Evolutionary conservation across 2,797 vertebrate genomes (phyloP), one percentile per base, ranked within the genome.

Genomic region (Melopsittacus undulatus): DNA sequence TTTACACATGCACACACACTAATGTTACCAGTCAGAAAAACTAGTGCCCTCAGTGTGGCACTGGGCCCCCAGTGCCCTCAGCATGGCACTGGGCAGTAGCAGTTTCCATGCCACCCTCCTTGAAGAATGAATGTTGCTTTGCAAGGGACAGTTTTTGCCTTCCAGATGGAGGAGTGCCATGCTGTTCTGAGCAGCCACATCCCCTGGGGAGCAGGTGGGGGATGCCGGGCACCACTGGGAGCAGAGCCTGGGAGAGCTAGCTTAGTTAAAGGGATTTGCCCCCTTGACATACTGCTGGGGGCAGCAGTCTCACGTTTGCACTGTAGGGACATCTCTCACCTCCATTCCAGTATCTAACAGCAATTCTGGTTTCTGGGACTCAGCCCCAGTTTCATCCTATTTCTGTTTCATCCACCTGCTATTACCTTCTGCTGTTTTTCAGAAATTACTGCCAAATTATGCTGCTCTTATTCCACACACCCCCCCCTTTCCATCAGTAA

Each of bases 361-460:
- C 29, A 30, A 16, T 61, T 57, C 52, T 92, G 30, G 19, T 74
- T 43, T 13, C 64, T 13, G n/a, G 26, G 32, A 43, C 77, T 66
- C 74, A 89, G 34, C 32, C 61, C 36, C 74, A 64, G 42, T 76
- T 96, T 75, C n/a, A 26, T 82, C 49, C 30, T 83, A 29, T 76
- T 75, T 13, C 62, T 76, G 38, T 74, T 90, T 89, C 81, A 78
- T 95, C 64, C 95, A 95, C 96, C 92, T 96, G 95, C 46, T 85
- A 20, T 90, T 84, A 91, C 87, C 81, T 80, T 45, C 67, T 82
- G n/a, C 56, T 2, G 4, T 29, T 79, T 85, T 83, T 77, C 73
- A 90, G 92, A 95, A 93, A 95, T 72, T 57, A 51, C 72, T 68
- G 77, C 72, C 90, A 85, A 90, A 92, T 87, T 94, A 66, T 30